Conservation (phyloP, 2,888 invertebrate species). For the Ennomos fuscantarius region DNA sequence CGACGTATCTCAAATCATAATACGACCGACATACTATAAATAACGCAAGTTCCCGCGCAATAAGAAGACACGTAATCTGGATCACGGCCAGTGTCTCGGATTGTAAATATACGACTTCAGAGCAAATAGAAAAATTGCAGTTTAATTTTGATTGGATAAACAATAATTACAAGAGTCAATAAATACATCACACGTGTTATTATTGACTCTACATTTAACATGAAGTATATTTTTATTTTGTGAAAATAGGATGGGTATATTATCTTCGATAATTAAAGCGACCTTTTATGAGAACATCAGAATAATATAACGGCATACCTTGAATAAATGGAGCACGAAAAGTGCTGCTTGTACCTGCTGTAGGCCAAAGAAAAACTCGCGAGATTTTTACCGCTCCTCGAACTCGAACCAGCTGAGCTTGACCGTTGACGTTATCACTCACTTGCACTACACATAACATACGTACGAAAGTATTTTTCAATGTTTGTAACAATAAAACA, state of each 20-base stretch:
- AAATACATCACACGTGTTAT: constrained; percentile 31
- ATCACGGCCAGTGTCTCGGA: constrained; percentile 78
- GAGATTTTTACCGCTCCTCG: constrained; percentile 81
- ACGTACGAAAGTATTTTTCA: neutral
- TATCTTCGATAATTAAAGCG: constrained; percentile 2
- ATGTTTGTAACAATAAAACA: constrained; percentile 4
- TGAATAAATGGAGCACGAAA: constrained; percentile 78
- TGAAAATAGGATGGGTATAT: neutral
- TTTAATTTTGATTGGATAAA: constrained; percentile 25
- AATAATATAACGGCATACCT: constrained; percentile 79
- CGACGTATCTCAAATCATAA: constrained; percentile 64
- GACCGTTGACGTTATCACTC: constrained; percentile 75
- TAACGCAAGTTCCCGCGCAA: constrained; percentile 82
- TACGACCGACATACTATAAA: constrained; percentile 76
- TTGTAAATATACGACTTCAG: constrained; percentile 62
- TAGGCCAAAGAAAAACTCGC: constrained; percentile 72
- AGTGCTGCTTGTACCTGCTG: constrained; percentile 58
- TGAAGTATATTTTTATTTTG: no score
- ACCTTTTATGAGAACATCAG: constrained; percentile 41
- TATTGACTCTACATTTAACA: neutral
- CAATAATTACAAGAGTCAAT: constrained; percentile 8
- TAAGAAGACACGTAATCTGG: constrained; percentile 79
- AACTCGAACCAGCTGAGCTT: constrained; percentile 81
- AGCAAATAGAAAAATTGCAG: constrained; percentile 46
- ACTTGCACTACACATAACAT: constrained; percentile 33